Conservation (phyloP, 2,797 vertebrate species). For the Sebastes taczanowskii region DNA sequence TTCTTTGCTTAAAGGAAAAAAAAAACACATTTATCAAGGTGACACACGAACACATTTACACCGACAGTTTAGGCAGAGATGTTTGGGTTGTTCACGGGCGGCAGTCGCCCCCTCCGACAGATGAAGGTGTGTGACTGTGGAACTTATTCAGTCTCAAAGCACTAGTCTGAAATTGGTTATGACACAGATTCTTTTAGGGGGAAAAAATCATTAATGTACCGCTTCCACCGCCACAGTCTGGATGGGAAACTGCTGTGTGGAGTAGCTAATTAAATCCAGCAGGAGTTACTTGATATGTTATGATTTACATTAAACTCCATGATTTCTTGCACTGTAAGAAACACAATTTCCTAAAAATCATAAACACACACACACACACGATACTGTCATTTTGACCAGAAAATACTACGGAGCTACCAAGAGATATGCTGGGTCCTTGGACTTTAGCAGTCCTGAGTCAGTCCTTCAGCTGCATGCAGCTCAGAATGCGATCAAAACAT, state of each 20-base stretch:
- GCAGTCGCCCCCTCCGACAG: not conserved
- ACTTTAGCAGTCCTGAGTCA: not conserved
- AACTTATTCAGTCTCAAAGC: not conserved
- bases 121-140: not conserved
- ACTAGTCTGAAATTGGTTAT: not conserved
- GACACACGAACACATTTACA: not conserved
- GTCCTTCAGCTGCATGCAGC: not conserved
- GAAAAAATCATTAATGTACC: not conserved
- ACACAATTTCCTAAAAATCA: not conserved
- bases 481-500: not conserved
- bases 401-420: not conserved
- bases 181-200: not conserved
- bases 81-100: not conserved
- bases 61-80: not conserved
- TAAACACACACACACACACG: not conserved
- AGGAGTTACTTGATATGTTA: not conserved
- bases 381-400: not conserved
- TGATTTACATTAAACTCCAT: not conserved
- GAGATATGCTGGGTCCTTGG: not conserved
- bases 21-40: not conserved
- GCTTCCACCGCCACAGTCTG: not conserved
- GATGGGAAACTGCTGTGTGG: not conserved
- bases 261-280: not conserved
- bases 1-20: not conserved
- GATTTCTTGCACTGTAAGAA: not conserved